Percentiles rank a stretch among this genome's conserved stretches.
These are phyloP conservation scores for Neogale vison DNA, from an alignment of 2,113 vertebrate genomes.

Conservation along the genomic window DNA sequence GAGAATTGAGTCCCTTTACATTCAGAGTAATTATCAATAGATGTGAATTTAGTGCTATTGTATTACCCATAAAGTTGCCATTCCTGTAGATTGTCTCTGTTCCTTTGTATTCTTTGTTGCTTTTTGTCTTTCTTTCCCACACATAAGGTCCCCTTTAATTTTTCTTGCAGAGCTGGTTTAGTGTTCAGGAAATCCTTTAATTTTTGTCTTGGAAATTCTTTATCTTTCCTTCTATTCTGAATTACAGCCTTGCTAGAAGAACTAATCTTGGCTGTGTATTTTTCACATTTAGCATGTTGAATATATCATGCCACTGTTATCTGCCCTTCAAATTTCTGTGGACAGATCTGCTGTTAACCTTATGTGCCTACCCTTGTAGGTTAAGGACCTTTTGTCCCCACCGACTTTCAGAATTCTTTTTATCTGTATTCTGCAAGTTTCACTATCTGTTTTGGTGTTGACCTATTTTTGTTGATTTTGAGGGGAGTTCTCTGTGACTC, in stretches of 20 bases:
- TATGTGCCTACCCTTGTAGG: not conserved
- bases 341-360: not conserved
- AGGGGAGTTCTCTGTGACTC: too few species aligned
- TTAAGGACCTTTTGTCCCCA: not conserved
- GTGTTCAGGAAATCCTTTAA: too few species aligned
- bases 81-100: not conserved
- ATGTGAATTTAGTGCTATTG: not conserved
- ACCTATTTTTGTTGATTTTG: too few species aligned
- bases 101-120: too few species aligned
- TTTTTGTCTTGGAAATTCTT: too few species aligned
- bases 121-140: too few species aligned
- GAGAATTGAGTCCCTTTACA: not conserved
- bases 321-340: not conserved
- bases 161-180: too few species aligned
- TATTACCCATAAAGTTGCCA: not conserved
- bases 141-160: too few species aligned
- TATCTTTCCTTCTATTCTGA: too few species aligned
- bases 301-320: not conserved
- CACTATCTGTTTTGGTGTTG: too few species aligned
- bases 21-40: not conserved
- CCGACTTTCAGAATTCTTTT: not conserved
- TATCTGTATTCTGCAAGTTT: not conserved
- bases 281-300: not conserved
- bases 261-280: too few species aligned
- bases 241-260: too few species aligned